phyloP scores from a whole-genome alignment of 2,888 invertebrate genomes.

The Machimus rusticus region DNA sequence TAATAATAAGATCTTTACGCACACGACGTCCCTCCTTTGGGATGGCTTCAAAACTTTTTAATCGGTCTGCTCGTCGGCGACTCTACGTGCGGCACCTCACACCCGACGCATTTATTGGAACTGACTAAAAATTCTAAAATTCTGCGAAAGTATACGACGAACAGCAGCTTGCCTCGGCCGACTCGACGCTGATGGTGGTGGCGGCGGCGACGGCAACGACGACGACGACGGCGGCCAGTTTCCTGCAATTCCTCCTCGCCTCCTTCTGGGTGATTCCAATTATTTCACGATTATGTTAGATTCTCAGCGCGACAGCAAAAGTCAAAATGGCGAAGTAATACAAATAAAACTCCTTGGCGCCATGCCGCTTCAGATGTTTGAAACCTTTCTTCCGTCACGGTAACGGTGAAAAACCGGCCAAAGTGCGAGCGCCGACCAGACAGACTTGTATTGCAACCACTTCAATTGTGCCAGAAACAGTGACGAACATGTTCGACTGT shows the following conservation, averaged over 20 bases:
- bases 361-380: conserved; percentile 49
- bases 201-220: background rate
- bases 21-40: background rate
- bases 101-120: conserved; percentile 33
- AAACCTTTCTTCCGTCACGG: conserved; percentile 39
- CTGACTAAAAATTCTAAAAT: conserved; percentile 29
- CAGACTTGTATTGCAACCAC: background rate
- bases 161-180: background rate
- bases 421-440: background rate
- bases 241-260: conserved; percentile 4
- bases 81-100: conserved; percentile 9
- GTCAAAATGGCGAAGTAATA: conserved; percentile 42
- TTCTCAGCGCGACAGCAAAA: conserved; percentile 20
- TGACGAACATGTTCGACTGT: background rate
- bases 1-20: background rate
- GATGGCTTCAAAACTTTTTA: background rate
- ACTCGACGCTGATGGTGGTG: background rate
- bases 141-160: conserved; percentile 18
- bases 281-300: conserved; percentile 21
- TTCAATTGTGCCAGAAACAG: background rate
- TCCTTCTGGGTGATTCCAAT: conserved; percentile 28
- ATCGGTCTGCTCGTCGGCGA: background rate
- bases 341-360: conserved; percentile 50
- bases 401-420: background rate
- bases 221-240: background rate